Conservation (phyloP, 2,113 vertebrate species). For the Oceanites oceanicus region DNA sequence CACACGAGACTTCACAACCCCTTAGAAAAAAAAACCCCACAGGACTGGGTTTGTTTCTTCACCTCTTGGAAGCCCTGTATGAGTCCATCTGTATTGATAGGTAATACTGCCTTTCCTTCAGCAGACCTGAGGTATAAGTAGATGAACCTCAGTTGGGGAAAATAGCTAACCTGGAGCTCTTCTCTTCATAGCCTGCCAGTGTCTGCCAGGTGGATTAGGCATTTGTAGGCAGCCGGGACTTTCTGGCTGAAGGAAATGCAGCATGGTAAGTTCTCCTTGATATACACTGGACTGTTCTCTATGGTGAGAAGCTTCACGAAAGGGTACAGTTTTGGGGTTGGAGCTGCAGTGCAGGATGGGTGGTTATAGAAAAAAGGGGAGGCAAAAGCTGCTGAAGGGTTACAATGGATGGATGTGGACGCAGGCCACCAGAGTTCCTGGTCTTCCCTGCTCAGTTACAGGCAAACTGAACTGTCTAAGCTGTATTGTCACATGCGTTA, state of each 20-base stretch:
- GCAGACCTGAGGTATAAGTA: no score
- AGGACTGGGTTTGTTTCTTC: neutral
- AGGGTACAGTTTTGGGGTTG: neutral
- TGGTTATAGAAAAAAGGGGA: neutral
- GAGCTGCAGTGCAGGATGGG: neutral
- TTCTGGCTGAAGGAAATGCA: neutral
- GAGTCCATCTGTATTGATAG: neutral
- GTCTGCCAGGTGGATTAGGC: neutral
- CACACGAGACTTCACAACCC: neutral
- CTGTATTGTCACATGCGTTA: neutral
- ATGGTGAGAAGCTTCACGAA: neutral
- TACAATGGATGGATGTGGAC: neutral
- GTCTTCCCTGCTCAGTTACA: neutral
- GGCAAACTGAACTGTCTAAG: neutral
- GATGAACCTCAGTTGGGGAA: neutral
- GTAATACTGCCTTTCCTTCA: neutral
- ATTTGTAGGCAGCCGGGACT: neutral
- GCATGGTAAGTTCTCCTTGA: neutral
- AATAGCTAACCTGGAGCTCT: neutral
- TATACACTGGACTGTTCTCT: fast-evolving
- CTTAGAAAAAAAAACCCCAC: neutral
- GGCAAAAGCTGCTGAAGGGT: neutral
- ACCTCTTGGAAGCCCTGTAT: neutral
- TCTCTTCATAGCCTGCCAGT: neutral
- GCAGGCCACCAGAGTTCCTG: neutral